Evolutionary conservation across 2,797 vertebrate species (phyloP).

Genomic region (Oryzias sinensis): DNA sequence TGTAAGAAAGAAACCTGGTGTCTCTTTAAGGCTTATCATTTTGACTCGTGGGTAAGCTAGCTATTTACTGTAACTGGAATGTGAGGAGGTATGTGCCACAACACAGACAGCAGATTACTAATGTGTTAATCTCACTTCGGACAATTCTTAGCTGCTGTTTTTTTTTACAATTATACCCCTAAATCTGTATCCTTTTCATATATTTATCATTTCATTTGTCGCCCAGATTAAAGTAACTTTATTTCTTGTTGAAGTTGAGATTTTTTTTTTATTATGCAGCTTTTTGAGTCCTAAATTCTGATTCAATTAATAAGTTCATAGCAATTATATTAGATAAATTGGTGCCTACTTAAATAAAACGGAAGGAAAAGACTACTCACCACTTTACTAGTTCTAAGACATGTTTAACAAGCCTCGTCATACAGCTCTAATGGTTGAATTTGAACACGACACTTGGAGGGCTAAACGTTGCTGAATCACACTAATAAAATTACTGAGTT

Average conservation of each 20-base stretch:
- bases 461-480: constrained; percentile 52
- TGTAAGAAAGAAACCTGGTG: constrained; percentile 39
- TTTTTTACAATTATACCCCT: too few species aligned
- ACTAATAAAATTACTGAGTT: constrained; percentile 56
- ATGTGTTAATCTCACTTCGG: constrained; percentile 22
- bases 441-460: constrained; percentile 36
- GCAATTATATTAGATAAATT: background rate
- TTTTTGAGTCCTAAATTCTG: too few species aligned
- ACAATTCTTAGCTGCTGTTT: background rate
- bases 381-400: constrained; percentile 1
- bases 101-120: constrained; percentile 50
- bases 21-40: constrained; percentile 74
- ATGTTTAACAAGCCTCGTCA: constrained; percentile 35
- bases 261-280: too few species aligned
- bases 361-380: background rate
- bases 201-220: too few species aligned
- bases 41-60: constrained; percentile 65
- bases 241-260: too few species aligned
- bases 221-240: too few species aligned
- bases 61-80: constrained; percentile 73
- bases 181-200: too few species aligned
- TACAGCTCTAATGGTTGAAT: constrained; percentile 34
- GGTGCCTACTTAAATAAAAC: background rate
- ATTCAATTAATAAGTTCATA: too few species aligned
- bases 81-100: constrained; percentile 65